These are phyloP conservation scores for Caracal caracal DNA, from an alignment of 2,113 vertebrate genomes.

Conservation along the genomic window DNA sequence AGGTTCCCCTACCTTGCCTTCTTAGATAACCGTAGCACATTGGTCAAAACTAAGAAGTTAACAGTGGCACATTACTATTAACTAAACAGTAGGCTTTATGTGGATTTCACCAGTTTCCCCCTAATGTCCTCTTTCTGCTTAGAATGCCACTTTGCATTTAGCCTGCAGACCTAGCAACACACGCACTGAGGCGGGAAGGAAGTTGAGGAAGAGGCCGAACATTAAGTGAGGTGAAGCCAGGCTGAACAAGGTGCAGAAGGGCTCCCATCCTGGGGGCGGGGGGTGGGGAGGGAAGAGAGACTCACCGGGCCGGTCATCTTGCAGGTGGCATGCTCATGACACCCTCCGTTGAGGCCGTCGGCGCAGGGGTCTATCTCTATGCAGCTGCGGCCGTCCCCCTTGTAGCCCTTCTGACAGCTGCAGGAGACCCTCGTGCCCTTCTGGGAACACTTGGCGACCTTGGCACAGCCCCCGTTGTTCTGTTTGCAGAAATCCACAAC, in stretches of 20 bases:
- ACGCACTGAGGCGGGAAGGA: neutral
- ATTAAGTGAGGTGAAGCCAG: neutral
- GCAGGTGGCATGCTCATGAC: constrained; percentile 94
- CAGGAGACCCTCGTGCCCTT: constrained; percentile 88
- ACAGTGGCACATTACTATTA: neutral
- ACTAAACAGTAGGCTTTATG: neutral
- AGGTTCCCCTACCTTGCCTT: neutral
- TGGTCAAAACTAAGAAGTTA: neutral
- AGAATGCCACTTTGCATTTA: neutral
- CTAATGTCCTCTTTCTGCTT: neutral
- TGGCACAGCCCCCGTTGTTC: constrained; percentile 93
- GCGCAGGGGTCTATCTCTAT: constrained; percentile 89
- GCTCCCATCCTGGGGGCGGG: neutral
- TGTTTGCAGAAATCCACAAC: constrained; percentile 90
- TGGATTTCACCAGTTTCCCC: neutral
- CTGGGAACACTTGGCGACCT: constrained; percentile 89
- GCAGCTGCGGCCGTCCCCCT: constrained; percentile 92
- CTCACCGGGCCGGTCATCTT: constrained; percentile 92
- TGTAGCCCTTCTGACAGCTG: constrained; percentile 89
- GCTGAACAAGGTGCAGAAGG: neutral
- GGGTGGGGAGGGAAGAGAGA: neutral
- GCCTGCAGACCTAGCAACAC: neutral
- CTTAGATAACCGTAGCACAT: neutral
- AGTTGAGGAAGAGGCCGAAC: neutral
- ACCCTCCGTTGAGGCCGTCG: constrained; percentile 90